Base-by-base conservation (phyloP, 2,888 invertebrate genomes). In the Pediacus dermestoides region DNA sequence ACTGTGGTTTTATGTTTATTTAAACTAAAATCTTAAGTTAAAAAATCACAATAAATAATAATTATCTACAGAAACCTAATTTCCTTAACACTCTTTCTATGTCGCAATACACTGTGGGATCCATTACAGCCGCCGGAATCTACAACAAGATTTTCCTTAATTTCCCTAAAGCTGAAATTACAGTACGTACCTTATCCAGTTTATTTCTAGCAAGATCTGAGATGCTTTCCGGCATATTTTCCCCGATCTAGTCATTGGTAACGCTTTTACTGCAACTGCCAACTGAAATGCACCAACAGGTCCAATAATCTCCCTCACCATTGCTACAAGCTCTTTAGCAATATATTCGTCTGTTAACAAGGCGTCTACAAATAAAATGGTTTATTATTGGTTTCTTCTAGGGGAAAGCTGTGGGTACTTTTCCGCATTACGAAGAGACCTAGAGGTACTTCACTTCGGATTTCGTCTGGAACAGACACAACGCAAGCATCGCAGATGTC, bases 401-500 rank as follows among this genome's bases (percentile, higher is more conserved):
- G 13, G 25, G 10, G 11, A 13, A 11, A 13, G 9, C 4, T 16
- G 10, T 23, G 40, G 57, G 46, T 55, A 74, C 78, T 75, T 50
- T 80, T 79, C 57, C 80, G 81, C 62, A 84, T 78, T 1, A 93
- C 85, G 60, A 87, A 92, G 1, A 95, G 72, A 48, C 92, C 94
- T 2, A 93, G 70, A 0, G 94, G 94, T 10, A 93, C 81, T 63
- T 93, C 88, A 10, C 92, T 94, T 63, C 95, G 95, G 0, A 91
- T 86, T 0, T 77, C 66, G 61, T 95, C 94, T 0, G 90, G 89
- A 0, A 92, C 88, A 0, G 92, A 93, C 7, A 95, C 81, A 0
- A 95, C 94, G 0, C 89, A 85, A 0, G 88, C 87, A 60, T 94
- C 94, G 0, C 81, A 83, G 0, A 95, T 77, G 48, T 88, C 82